Percentiles rank a stretch among this genome's conserved stretches.
phyloP scores from a whole-genome alignment of 2,113 vertebrate genomes.

The Pelodiscus sinensis region DNA sequence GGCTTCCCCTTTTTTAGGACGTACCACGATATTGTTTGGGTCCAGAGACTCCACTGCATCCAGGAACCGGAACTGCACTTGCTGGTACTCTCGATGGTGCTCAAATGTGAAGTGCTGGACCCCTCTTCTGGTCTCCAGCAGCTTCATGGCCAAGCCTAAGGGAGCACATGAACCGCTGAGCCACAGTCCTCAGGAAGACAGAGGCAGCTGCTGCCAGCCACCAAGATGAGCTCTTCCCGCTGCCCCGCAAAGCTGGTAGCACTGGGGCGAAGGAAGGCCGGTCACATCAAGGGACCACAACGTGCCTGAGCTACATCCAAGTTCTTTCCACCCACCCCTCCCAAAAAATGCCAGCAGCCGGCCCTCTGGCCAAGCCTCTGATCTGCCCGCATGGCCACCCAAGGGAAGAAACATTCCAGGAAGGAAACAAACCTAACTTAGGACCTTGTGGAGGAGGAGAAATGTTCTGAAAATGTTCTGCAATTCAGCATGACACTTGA shows the following conservation, averaged over 20 bases:
- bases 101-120: slow-evolving; percentile 91
- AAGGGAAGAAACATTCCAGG: no score
- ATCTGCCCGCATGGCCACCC: neutral
- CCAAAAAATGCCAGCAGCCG: fast-evolving
- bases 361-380: neutral
- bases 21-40: slow-evolving; percentile 96
- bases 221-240: fast-evolving
- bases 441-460: neutral
- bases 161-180: neutral
- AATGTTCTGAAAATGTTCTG: neutral
- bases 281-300: neutral
- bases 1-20: neutral
- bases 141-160: slow-evolving; percentile 90
- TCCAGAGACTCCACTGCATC: slow-evolving; percentile 96
- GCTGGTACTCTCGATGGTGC: slow-evolving; percentile 94
- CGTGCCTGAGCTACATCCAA: no score
- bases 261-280: fast-evolving
- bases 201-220: neutral
- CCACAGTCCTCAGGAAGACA: neutral
- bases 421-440: neutral
- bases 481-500: fast-evolving
- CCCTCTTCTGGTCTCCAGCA: slow-evolving; percentile 87
- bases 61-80: slow-evolving; percentile 95
- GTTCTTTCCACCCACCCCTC: fast-evolving
- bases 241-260: fast-evolving